phyloP scores from a whole-genome alignment of 2,888 invertebrate genomes.

The Trissolcus brochymenae region DNA sequence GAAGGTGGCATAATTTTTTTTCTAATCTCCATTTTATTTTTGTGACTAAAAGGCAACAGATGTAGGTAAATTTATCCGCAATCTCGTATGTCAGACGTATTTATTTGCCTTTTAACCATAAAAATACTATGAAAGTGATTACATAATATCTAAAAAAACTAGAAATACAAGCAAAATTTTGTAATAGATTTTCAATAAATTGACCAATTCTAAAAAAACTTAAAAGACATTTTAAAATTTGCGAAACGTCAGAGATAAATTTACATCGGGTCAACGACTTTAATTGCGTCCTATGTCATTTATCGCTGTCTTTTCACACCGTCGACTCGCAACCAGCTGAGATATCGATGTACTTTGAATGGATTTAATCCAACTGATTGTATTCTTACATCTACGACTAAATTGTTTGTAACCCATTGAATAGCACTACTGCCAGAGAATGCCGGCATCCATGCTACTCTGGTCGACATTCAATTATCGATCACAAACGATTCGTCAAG shows the following conservation, averaged over 20 bases:
- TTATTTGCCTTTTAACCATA: too few relatives aligned
- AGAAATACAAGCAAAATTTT: background rate
- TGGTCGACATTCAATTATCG: slow-evolving; percentile 34
- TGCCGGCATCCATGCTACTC: background rate
- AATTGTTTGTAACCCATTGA: slow-evolving; percentile 62
- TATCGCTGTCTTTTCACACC: slow-evolving; percentile 46
- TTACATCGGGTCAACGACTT: slow-evolving; percentile 20
- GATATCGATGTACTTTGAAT: slow-evolving; percentile 45
- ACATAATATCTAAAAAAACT: too few relatives aligned
- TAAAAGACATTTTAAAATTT: background rate
- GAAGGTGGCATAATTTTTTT: too few relatives aligned
- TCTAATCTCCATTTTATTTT: too few relatives aligned
- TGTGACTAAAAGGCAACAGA: too few relatives aligned
- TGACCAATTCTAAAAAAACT: background rate
- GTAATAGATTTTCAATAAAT: slow-evolving; percentile 1
- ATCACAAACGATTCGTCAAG: slow-evolving; percentile 51
- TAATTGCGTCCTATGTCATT: slow-evolving; percentile 12
- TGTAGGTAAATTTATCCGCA: too few relatives aligned
- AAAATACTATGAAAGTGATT: too few relatives aligned
- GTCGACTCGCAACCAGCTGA: slow-evolving; percentile 18
- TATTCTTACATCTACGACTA: slow-evolving; percentile 33
- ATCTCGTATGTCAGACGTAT: too few relatives aligned
- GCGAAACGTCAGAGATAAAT: background rate
- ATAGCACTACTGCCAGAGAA: slow-evolving; percentile 48
- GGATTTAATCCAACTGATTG: slow-evolving; percentile 42